Evolutionary conservation across 2,888 invertebrate species (phyloP), one percentile per base, ranked within the genome.

Genomic region (Ormyrus pomaceus): DNA sequence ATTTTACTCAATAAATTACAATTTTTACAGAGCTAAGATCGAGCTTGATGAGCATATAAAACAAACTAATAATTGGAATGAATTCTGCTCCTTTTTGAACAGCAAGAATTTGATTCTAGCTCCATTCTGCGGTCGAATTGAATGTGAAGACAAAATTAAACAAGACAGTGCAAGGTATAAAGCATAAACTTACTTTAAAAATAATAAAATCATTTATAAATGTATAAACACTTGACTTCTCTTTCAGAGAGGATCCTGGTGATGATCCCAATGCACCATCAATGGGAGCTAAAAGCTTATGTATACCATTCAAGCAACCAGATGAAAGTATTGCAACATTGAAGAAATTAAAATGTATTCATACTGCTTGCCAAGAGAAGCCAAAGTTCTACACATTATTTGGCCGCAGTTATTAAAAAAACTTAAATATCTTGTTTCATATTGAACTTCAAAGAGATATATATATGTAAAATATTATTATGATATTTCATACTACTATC

Each of bases 261-360:
- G 92, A 91, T 87, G 95, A 96, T 81, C 93, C 95, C 73, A 97
- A 96, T 79, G 96, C 96, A 45, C 97, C 98, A 46, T 95, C 98
- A 0, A 99, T 99, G 99, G 99, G 99, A 59, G 99, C 99, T 7
- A 99, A 99, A 91, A 95, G 97, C 8, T 93, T 99, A n/a, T 99
- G 99, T 90, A 97, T 99, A 87, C 99, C 99, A 4, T 96, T 99
- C 90, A 93, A 96, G 69, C 99, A 97, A 87, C 94, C 94, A 5
- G 90, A 89, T 66, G 86, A 87, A 53, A 96, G 96, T 0, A 92
- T 94, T 2, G 88, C 92, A 5, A 92, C 96, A 62, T 89, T 92
- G 6, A 88, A 92, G 9, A 89, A 90, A 4, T 94, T 95, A 83
- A 95, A 94, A 85, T 99, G 99, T 91, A 95, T 99, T 85, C 94